These are phyloP conservation scores for Lates japonicus DNA, from an alignment of 2,797 vertebrate species.

Conservation along the genomic window DNA sequence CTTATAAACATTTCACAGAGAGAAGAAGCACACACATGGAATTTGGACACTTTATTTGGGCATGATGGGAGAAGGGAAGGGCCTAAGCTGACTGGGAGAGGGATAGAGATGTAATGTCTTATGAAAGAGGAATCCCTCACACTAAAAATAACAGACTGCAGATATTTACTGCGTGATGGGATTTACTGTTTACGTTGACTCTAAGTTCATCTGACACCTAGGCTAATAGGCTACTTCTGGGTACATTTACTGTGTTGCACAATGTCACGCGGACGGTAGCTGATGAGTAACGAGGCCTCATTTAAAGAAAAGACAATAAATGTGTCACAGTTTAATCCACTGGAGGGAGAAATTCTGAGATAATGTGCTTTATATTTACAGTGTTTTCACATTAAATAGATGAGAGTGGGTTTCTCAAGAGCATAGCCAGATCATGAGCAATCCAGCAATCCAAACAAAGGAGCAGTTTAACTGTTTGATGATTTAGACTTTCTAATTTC, in stretches of 20 bases:
- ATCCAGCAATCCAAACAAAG: constrained; percentile 16
- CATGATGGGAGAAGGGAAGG: constrained; percentile 80
- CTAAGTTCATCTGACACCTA: neutral
- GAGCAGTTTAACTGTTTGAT: constrained; percentile 16
- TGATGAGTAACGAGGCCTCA: constrained; percentile 15
- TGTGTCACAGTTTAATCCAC: constrained; percentile 16
- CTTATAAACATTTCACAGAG: constrained; percentile 85
- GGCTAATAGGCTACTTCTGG: constrained; percentile 30
- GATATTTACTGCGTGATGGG: constrained; percentile 42
- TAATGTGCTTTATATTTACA: constrained; percentile 22
- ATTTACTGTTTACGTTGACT: constrained; percentile 48
- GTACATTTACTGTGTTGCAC: constrained; percentile 10
- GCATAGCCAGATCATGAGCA: neutral
- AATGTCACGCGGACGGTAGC: constrained; percentile 7
- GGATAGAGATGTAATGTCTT: constrained; percentile 55
- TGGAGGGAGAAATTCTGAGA: neutral
- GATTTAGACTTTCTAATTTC: constrained; percentile 22
- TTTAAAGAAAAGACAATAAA: constrained; percentile 28
- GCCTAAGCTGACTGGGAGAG: constrained; percentile 37
- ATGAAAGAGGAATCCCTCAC: constrained; percentile 70
- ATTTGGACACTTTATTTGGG: constrained; percentile 91
- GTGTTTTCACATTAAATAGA: constrained; percentile 6
- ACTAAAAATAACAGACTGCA: constrained; percentile 56
- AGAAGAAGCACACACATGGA: constrained; percentile 81
- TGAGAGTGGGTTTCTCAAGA: neutral